Base-by-base conservation (phyloP, 2,888 invertebrate genomes). In the Opisthograptis luteolata region DNA sequence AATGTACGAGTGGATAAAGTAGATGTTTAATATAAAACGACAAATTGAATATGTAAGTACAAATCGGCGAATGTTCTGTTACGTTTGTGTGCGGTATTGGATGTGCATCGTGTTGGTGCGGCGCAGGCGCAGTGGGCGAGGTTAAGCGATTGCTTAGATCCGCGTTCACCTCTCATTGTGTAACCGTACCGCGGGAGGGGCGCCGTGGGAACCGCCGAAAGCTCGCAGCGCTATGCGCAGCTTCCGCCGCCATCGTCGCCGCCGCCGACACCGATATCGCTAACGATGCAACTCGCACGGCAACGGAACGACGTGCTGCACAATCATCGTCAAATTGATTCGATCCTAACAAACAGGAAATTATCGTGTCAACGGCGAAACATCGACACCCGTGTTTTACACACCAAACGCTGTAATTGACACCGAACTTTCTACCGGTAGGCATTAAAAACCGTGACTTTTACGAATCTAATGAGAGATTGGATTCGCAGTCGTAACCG, bases 81-180 rank as follows among this genome's bases (percentile, higher is more conserved):
- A 48, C 31, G 60, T 50, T 35, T 47, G 43, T 50, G 46, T 47
- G 57, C 49, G 36, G 48, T 56, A 54, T 54, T 54, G 54, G 49
- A 47, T 51, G 62, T 60, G 62, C 60, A 73, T 75, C 62, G 64
- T 63, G 65, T 64, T 60, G 45, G 59, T 51, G 58, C 61, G 70
- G 68, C 68, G 70, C 78, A 67, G 77, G 81, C 80, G 80, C 83
- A 82, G 83, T 88, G 88, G 89, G 89, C 88, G 89, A 89, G 89
- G 89, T 89, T 89, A 88, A 90, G 87, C 87, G 88, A 87, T 88
- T 89, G 89, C 87, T 87, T 88, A 89, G 89, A 90, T 89, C 89
- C 89, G 88, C 87, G 89, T 89, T 89, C 88, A 87, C 88, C 87
- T 88, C 82, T 86, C 83, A 88, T 89, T 90, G 89, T 90, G 89